Evolutionary conservation across 2,797 vertebrate species (phyloP).

Genomic region (Crocodylus rhombifer): DNA sequence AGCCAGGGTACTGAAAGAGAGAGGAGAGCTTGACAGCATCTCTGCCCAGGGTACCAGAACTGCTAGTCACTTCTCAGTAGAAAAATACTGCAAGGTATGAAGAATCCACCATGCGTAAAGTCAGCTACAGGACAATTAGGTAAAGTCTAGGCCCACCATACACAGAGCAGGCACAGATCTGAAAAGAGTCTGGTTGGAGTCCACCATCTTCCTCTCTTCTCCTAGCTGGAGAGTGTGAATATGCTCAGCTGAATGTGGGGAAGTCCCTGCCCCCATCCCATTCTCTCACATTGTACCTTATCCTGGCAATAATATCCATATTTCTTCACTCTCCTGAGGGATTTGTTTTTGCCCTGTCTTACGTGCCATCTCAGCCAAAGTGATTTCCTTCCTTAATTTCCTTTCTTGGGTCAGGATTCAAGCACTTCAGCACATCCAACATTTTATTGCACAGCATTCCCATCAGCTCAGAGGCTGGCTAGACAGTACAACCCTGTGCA

Average conservation of each 20-base stretch:
- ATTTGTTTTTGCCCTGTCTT: not conserved
- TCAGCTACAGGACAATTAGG: not conserved
- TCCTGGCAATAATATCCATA: not conserved
- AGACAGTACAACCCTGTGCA: not conserved
- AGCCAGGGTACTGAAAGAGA: too few species aligned
- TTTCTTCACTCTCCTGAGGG: not conserved
- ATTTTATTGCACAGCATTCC: not conserved
- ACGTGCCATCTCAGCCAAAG: not conserved
- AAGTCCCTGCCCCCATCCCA: not conserved
- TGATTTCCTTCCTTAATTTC: not conserved
- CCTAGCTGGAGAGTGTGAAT: not conserved
- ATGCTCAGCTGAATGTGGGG: not conserved
- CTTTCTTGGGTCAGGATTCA: not conserved
- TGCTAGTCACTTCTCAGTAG: too few species aligned
- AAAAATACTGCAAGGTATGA: not conserved
- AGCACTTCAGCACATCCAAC: not conserved
- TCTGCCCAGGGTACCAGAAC: too few species aligned
- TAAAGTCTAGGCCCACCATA: not conserved
- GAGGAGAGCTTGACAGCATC: too few species aligned
- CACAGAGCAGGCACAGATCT: not conserved
- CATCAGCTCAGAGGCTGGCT: not conserved
- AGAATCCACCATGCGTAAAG: not conserved
- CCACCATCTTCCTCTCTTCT: not conserved
- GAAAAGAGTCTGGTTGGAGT: not conserved
- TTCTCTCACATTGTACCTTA: too few species aligned